A percentile compares a stretch with the other conserved stretches of the same genome.
These are phyloP conservation scores for Paratilapia polleni DNA, from an alignment of 2,113 vertebrate genomes.

Conservation along the genomic window DNA sequence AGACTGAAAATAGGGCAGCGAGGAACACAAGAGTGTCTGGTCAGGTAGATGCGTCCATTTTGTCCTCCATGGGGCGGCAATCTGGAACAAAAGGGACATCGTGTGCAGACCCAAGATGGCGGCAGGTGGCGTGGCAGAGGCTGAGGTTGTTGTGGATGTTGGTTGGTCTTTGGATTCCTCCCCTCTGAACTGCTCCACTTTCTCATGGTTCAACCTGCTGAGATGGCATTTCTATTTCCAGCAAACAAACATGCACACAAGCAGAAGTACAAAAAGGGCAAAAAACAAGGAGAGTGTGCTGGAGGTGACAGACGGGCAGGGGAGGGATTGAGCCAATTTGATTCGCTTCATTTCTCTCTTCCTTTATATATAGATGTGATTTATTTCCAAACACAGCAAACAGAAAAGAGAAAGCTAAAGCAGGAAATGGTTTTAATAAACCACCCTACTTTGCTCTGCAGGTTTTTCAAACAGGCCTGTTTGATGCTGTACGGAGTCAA, in stretches of 20 bases:
- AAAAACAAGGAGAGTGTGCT: background rate
- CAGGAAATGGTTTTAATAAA: constrained; percentile 39
- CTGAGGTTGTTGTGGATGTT: constrained; percentile 16
- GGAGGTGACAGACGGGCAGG: constrained; percentile 36
- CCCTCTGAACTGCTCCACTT: constrained; percentile 66
- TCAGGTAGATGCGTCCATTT: background rate
- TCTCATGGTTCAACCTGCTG: constrained; percentile 62
- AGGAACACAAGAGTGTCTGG: background rate
- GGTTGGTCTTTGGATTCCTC: constrained; percentile 34
- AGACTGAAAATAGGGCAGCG: background rate
- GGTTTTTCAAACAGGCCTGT: background rate
- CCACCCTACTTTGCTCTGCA: background rate
- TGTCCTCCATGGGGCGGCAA: background rate
- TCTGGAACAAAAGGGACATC: background rate
- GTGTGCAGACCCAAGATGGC: background rate
- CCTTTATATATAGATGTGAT: constrained; percentile 36
- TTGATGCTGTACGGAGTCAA: background rate
- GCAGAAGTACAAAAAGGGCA: background rate
- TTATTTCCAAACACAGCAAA: constrained; percentile 38
- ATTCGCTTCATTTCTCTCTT: constrained; percentile 30
- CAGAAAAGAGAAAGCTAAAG: background rate
- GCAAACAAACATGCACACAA: constrained; percentile 32
- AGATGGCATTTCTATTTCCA: constrained; percentile 67
- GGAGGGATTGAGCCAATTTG: constrained; percentile 5
- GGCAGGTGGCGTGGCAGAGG: background rate